A percentile compares a stretch with the other conserved stretches of the same genome.
Conservation (phyloP, 2,888 invertebrate species). For the Malthinus seriepunctatus region DNA sequence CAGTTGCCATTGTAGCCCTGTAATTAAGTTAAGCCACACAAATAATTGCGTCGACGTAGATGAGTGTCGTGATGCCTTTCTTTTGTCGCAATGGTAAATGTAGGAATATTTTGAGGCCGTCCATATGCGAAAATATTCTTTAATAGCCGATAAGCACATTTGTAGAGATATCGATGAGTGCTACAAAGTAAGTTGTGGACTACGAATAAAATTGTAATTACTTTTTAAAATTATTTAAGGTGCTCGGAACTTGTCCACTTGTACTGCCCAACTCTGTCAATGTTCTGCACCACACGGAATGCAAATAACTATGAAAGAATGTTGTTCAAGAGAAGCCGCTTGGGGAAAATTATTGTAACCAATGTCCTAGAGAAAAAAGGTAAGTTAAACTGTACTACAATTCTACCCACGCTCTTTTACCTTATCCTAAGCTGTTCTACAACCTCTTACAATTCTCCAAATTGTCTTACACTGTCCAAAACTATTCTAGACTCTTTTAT, state of each 20-base stretch:
- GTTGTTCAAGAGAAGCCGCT: constrained; percentile 72
- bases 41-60: constrained; percentile 82
- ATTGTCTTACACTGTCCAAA: no score
- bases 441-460: background rate
- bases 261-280: constrained; percentile 63
- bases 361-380: constrained; percentile 70
- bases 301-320: constrained; percentile 64
- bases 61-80: constrained; percentile 83
- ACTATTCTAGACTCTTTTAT: no score
- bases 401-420: no score
- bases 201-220: no score
- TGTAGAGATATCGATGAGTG: constrained; percentile 83
- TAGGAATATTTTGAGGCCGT: constrained; percentile 78
- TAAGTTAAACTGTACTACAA: constrained; percentile 45
- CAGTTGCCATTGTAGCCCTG: constrained; percentile 74
- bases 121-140: constrained; percentile 77
- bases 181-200: constrained; percentile 60
- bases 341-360: constrained; percentile 77
- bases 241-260: constrained; percentile 64
- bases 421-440: no score
- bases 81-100: constrained; percentile 86
- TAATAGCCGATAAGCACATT: constrained; percentile 74
- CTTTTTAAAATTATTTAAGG: constrained; percentile 53
- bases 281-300: constrained; percentile 63
- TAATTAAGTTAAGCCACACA: constrained; percentile 76